A percentile compares a stretch with the other conserved stretches of the same genome.
Conservation (phyloP, 2,797 vertebrate genomes). For the Scolopax rusticola region DNA sequence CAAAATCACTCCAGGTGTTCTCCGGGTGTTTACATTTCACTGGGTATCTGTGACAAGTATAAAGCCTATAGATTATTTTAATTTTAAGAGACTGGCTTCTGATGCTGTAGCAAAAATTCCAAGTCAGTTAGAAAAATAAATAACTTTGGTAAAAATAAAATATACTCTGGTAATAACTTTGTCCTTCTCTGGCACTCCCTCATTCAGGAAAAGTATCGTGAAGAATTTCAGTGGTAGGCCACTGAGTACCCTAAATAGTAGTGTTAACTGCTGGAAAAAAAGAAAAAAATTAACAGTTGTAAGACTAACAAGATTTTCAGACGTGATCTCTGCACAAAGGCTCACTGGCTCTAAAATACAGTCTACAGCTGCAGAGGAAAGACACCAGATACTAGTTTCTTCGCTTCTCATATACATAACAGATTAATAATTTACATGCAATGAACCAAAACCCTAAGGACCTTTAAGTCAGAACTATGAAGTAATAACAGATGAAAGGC, state of each 20-base stretch:
- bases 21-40: background rate
- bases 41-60: background rate
- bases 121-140: background rate
- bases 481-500: slow-evolving; percentile 27
- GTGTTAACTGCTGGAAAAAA: background rate
- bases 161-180: background rate
- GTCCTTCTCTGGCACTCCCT: background rate
- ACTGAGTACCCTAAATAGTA: background rate
- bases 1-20: background rate
- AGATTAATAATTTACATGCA: slow-evolving; percentile 38
- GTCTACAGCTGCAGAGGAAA: background rate
- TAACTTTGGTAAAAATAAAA: too few relatives aligned
- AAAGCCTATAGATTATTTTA: background rate
- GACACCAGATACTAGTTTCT: background rate
- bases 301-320: background rate
- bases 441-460: slow-evolving; percentile 8
- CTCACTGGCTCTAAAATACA: background rate
- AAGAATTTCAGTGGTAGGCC: background rate
- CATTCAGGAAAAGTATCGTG: background rate
- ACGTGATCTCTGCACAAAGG: background rate
- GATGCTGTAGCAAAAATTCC: background rate
- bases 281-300: background rate
- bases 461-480: background rate
- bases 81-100: background rate
- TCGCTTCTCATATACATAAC: background rate